Base-by-base conservation (phyloP, 2,113 vertebrate genomes). In the Octodon degus region DNA sequence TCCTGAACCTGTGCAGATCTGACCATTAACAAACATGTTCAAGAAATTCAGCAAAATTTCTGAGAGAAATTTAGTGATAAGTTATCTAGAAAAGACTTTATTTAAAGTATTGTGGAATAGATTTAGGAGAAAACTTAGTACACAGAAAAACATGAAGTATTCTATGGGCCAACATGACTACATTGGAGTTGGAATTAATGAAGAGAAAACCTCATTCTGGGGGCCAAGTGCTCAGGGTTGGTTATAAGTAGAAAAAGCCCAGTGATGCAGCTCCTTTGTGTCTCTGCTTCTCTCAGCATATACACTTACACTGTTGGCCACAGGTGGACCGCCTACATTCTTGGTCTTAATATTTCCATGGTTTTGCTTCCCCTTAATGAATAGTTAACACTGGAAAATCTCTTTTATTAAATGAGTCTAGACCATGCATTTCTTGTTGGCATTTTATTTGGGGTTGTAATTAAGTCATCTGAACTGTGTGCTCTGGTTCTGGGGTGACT, bases 51-150 rank as follows among this genome's bases (percentile, higher is more conserved):
- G 60, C 77, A 43, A 86, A 58, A 87, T 67, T 67, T 91, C 34
- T 70, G 65, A 91, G 3, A 79, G 58, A 85, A 55, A 63, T 10
- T 70, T 40, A 74, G 20, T 81, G 40, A 7, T 74, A 63, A 47
- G 22, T 80, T 14, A 70, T 32, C 30, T 77, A 68, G 27, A 43
- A 93, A 25, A 90, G 34, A 22, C 62, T 91, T 30, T 92, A 53
- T 90, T 67, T 67, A 82, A 76, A 96, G 40, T 13, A 4, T 24
- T 86, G 25, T 16, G 58, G 20, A 86, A 32, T 86, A 43, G 47
- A 90, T 67, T 65, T 37, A 37, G 74, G 55, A 86, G 58, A 93
- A 90, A 76, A 90, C 89, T 86, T 90, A 86, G 72, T 70, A 72
- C 27, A 74, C 40, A 80, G 40, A 93, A 60, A 27, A 53, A 84